Base-by-base conservation (phyloP, 2,113 vertebrate species). In the Sylvietta virens region DNA sequence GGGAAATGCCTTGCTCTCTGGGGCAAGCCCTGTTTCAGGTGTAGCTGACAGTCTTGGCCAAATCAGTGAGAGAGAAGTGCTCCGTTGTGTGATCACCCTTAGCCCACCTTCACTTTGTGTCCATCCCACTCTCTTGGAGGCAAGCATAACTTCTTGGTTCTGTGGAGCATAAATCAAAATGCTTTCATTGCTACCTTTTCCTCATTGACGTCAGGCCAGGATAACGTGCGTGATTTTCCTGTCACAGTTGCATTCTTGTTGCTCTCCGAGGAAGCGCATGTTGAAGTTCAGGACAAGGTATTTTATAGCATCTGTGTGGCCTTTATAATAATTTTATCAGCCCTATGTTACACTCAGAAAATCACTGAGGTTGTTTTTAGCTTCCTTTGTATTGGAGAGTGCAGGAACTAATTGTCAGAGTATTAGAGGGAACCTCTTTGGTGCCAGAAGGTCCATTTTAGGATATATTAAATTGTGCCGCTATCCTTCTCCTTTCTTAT, bases 71-170 rank as follows among this genome's bases (percentile, higher is more conserved):
- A 85, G 39, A n/a, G 53, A 66, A 26, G 16, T 58, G n/a, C 50
- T 30, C 37, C 0, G 0, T 9, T 2, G 1, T 47, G 35, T 44
- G 37, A 48, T 80, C 2, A 4, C 45, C 54, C 50, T 48, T 42
- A 67, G 60, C 69, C 27, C 28, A 53, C 27, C 56, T 71, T 74
- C 33, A 42, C 56, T 83, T 86, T 71, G 42, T 57, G 14, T 58
- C 54, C 2, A 1, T 40, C 39, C 69, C 13, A 6, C 11, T 64
- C 57, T 92, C 26, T 26, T 26, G 23, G 30, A 65, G 53, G 50
- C 50, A 57, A 3, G 42, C 30, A 14, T 76, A 85, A 40, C 45
- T 82, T 53, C 54, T 92, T n/a, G 44, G 42, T 70, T 85, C 58
- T 53, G 47, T 60, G 50, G 44, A 78, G 35, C 37, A 35, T 45